phyloP scores from a whole-genome alignment of 2,888 invertebrate species.

The Campoletis raptor region DNA sequence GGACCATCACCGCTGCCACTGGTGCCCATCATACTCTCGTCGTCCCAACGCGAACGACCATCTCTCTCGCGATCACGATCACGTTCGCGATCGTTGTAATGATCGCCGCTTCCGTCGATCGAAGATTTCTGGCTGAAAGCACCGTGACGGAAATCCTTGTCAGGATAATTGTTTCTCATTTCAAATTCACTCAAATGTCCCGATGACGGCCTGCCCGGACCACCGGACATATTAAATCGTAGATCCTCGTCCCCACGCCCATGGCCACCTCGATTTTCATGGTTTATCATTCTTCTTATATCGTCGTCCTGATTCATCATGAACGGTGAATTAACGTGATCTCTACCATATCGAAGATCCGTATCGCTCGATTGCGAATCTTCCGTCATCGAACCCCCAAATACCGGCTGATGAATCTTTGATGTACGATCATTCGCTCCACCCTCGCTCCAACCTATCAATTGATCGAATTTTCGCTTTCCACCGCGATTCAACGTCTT shows the following conservation, averaged over 20 bases:
- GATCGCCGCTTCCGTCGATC: slow-evolving; percentile 66
- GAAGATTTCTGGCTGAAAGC: slow-evolving; percentile 67
- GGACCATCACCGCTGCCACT: slow-evolving; percentile 72
- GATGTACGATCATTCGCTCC: slow-evolving; percentile 76
- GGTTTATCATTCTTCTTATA: slow-evolving; percentile 73
- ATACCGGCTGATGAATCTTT: slow-evolving; percentile 80
- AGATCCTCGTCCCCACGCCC: slow-evolving; percentile 77
- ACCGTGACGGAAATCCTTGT: slow-evolving; percentile 78
- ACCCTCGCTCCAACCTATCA: slow-evolving; percentile 82
- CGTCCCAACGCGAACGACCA: slow-evolving; percentile 78
- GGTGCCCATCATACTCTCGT: slow-evolving; percentile 74
- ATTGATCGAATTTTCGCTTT: slow-evolving; percentile 82
- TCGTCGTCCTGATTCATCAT: slow-evolving; percentile 77
- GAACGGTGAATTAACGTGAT: slow-evolving; percentile 72
- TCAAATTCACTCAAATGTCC: slow-evolving; percentile 76
- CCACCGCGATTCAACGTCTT: slow-evolving; percentile 82
- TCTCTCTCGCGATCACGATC: slow-evolving; percentile 71
- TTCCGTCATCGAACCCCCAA: slow-evolving; percentile 78
- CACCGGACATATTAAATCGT: slow-evolving; percentile 76
- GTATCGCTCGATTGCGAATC: slow-evolving; percentile 80
- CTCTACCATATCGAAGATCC: slow-evolving; percentile 77
- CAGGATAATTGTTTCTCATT: slow-evolving; percentile 75
- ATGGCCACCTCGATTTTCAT: slow-evolving; percentile 67
- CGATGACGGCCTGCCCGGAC: slow-evolving; percentile 75
- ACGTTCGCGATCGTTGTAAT: slow-evolving; percentile 70